Conservation (phyloP, 1,140 invertebrate species). For the Scaptomyza graminum region DNA sequence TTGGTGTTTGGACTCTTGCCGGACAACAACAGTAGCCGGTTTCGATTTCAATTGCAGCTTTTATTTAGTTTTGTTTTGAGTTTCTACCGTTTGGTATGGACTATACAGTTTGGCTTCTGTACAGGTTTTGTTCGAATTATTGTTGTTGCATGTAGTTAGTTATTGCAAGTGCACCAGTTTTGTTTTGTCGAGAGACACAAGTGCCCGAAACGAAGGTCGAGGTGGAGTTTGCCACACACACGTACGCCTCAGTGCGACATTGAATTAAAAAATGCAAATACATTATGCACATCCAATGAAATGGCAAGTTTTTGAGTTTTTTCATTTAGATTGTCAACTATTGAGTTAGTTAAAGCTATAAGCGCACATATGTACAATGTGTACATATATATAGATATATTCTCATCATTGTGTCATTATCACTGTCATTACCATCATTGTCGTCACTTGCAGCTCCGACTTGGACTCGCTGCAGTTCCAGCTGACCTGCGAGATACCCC, state of each 20-base stretch:
- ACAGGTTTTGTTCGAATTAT: conserved; percentile 25
- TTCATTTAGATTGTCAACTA: conserved; percentile 4
- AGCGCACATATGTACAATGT: conserved; percentile 8
- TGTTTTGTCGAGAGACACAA: conserved; percentile 11
- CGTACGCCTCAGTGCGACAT: conserved; percentile 36
- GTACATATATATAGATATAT: too few species aligned
- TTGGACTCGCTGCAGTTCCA: conserved; percentile 91
- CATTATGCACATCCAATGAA: conserved; percentile 60
- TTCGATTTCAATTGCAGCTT: conserved; percentile 25
- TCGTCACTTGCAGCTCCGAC: conserved; percentile 86
- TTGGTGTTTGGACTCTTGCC: conserved; percentile 34
- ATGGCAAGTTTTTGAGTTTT: conserved; percentile 54
- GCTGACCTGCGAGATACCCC: conserved; percentile 90
- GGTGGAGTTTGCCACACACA: conserved; percentile 30
- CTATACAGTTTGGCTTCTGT: not conserved
- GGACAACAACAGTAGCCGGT: conserved; percentile 41
- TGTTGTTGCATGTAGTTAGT: conserved; percentile 15
- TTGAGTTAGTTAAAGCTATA: not conserved
- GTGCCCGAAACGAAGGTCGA: conserved; percentile 33
- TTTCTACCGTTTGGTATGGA: not conserved
- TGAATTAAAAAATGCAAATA: conserved; percentile 43
- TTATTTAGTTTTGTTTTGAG: conserved; percentile 26
- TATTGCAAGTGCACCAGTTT: conserved; percentile 37
- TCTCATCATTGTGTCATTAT: conserved; percentile 58
- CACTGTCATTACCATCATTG: conserved; percentile 59